Evolutionary conservation across 2,888 invertebrate species (phyloP), one percentile per base, ranked within the genome.

Genomic region (Cataglyphis rosenhaueri): DNA sequence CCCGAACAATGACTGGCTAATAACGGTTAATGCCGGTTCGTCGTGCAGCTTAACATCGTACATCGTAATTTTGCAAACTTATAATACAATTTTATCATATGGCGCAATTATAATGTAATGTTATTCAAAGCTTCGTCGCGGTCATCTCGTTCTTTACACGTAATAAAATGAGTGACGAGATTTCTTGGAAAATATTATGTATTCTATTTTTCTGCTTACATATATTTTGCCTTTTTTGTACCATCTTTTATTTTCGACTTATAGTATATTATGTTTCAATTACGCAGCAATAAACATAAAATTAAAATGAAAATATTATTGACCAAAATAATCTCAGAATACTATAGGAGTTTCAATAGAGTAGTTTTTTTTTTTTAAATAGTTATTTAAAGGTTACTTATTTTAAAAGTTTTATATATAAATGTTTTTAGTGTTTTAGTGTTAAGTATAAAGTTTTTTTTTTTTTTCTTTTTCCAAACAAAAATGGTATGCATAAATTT

Each of bases 1-100:
- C 32, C 38, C 81, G 81, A 65, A 83, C 86, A 86, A 70, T 25
- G 86, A 89, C 85, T 90, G 82, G 44, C 29, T 75, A 87, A 85
- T 76, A 61, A 70, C 74, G 44, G 73, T 73, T 57, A 55, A 66
- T 38, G 25, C 21, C 74, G 44, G 65, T 73, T 84, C 59, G 18
- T 55, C 38, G 62, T 55, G 44, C 41, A 35, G 18, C 62, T 32
- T 64, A 32, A 41, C 55, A 62, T 3, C 25, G n/a, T 4, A 21
- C 25, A 21, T 78, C 48, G 48, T 6, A 41, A n/a, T 76, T 64
- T 38, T 44, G 9, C 21, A 4, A 55, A 21, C 29, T 66, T 68
- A 15, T 55, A 21, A n/a, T 29, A 9, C 38, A n/a, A 65, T 15
- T 57, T 35, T 10, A 64, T 59, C 3, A n/a, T 5, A 12, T 61